Evolutionary conservation across 2,113 vertebrate genomes (phyloP).

Genomic region (Psephotus haematonotus): DNA sequence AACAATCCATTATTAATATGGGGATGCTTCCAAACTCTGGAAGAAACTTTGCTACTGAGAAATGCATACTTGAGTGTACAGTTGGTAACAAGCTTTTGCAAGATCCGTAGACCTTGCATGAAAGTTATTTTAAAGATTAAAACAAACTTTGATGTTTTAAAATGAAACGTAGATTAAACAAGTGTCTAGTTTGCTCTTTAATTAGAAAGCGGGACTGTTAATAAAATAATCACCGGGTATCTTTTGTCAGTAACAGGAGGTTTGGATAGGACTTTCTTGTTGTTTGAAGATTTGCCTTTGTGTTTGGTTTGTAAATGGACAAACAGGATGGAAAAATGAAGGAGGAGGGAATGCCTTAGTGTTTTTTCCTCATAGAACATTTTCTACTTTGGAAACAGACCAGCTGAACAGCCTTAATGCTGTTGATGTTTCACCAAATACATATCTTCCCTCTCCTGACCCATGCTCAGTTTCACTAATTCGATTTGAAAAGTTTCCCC

Average conservation of each 20-base stretch:
- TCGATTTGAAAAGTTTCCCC: slow-evolving; percentile 23
- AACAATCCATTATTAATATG: neutral
- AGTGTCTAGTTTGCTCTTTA: slow-evolving; percentile 38
- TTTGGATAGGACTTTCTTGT: slow-evolving; percentile 20
- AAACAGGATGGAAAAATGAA: slow-evolving; percentile 22
- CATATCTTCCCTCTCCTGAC: neutral
- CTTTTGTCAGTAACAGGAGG: slow-evolving; percentile 36
- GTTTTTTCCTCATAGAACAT: neutral
- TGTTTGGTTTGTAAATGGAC: slow-evolving; percentile 41
- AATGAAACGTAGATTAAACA: slow-evolving; percentile 11
- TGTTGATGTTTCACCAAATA: slow-evolving; percentile 7
- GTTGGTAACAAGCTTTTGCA: neutral
- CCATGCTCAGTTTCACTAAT: slow-evolving; percentile 34
- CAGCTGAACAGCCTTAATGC: neutral
- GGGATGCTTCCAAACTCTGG: neutral
- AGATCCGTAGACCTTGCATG: neutral
- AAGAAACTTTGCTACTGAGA: neutral
- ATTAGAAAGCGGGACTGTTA: slow-evolving; percentile 58
- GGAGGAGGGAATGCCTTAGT: neutral
- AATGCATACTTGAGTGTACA: neutral
- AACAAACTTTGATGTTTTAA: neutral
- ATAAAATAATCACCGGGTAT: slow-evolving; percentile 36
- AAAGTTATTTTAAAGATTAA: neutral
- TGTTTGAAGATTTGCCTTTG: neutral
- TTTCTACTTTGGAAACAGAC: neutral